These are phyloP conservation scores for Hyaena hyaena DNA, from an alignment of 2,113 vertebrate species.

Conservation along the genomic window DNA sequence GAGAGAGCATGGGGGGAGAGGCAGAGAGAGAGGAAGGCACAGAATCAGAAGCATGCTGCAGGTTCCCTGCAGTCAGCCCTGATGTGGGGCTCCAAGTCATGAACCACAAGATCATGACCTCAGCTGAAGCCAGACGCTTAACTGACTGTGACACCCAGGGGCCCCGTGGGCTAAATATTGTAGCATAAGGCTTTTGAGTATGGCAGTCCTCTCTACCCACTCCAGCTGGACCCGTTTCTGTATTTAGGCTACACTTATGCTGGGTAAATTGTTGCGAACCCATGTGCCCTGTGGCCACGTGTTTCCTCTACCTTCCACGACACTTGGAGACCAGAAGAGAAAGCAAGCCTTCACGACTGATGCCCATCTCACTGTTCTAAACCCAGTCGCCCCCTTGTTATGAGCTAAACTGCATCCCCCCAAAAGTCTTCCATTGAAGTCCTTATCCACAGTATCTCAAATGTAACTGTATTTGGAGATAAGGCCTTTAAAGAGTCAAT, in stretches of 20 bases:
- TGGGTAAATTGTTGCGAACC: neutral
- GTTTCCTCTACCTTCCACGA: neutral
- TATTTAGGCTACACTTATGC: neutral
- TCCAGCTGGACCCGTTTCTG: neutral
- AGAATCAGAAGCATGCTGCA: too few species aligned
- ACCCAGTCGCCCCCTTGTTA: neutral
- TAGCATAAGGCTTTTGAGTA: neutral
- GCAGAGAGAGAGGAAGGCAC: too few species aligned
- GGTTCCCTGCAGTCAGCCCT: too few species aligned
- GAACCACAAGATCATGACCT: too few species aligned
- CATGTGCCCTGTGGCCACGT: neutral
- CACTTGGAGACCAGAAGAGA: neutral
- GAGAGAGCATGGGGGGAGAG: too few species aligned
- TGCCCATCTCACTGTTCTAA: neutral
- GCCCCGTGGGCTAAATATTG: neutral
- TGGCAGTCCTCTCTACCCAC: neutral
- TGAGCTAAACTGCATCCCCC: neutral
- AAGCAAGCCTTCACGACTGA: neutral
- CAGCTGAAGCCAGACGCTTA: too few species aligned
- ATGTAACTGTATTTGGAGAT: neutral
- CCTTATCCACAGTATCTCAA: neutral
- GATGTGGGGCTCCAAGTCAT: too few species aligned
- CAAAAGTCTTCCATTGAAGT: neutral
- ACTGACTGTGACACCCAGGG: too few species aligned
- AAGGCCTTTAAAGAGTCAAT: neutral